A percentile compares a stretch with the other conserved stretches of the same genome.
phyloP scores from a whole-genome alignment of 2,888 invertebrate species.

The Anthrax anthrax region DNA sequence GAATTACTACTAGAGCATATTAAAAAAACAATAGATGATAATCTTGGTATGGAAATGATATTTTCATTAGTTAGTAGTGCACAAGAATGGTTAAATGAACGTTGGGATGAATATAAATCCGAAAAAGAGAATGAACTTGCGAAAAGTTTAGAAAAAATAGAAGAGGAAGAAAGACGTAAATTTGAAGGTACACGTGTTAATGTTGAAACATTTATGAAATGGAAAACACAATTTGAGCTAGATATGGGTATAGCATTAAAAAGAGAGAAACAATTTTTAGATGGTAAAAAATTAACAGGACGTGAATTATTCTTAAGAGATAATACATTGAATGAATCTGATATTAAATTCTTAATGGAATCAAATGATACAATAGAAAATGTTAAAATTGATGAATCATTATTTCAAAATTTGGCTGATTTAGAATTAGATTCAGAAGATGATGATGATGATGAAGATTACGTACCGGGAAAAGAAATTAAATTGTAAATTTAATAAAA shows the following conservation, averaged over 20 bases:
- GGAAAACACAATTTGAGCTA: conserved; percentile 87
- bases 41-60: conserved; percentile 94
- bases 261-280: conserved; percentile 53
- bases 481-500: conserved; percentile 8
- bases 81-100: conserved; percentile 81
- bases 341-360: conserved; percentile 87
- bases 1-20: conserved; percentile 51
- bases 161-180: conserved; percentile 84
- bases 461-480: conserved; percentile 39
- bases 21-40: conserved; percentile 51
- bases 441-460: conserved; percentile 47
- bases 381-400: conserved; percentile 84
- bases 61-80: conserved; percentile 88
- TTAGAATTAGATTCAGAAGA: conserved; percentile 58
- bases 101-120: conserved; percentile 65
- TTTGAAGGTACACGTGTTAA: conserved; percentile 93
- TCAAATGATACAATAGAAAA: conserved; percentile 41
- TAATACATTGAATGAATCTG: conserved; percentile 86
- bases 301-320: conserved; percentile 87
- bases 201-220: conserved; percentile 86
- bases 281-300: conserved; percentile 76
- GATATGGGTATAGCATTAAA: conserved; percentile 67
- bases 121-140: conserved; percentile 54
- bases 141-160: conserved; percentile 53
- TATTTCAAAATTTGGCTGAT: conserved; percentile 82